Evolutionary conservation across 1,140 invertebrate species (phyloP).

Genomic region (Pristionchus pacificus): DNA sequence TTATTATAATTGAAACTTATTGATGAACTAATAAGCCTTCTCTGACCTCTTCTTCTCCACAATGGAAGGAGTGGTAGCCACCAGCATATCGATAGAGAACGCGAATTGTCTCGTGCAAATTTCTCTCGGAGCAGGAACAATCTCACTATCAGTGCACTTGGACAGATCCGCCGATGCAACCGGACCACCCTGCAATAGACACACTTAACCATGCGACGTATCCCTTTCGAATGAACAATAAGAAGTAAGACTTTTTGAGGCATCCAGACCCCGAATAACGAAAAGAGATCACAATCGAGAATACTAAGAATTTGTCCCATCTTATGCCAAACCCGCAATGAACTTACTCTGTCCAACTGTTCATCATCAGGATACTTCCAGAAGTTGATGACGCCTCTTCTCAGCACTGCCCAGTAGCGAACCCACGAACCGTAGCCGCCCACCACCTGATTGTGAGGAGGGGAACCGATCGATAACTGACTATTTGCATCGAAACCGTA

Average conservation of each 20-base stretch:
- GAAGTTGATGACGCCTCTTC: slow-evolving; percentile 22
- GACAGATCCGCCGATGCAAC: background rate
- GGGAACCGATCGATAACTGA: no score
- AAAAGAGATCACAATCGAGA: no score
- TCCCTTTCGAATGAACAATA: no score
- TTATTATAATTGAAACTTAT: no score
- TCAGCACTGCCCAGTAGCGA: slow-evolving; percentile 28
- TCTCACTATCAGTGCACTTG: background rate
- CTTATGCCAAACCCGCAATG: background rate
- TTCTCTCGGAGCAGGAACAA: background rate
- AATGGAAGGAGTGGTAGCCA: background rate
- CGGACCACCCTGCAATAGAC: no score
- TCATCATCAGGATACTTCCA: slow-evolving; percentile 34
- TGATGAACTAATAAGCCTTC: background rate
- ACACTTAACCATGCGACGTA: no score
- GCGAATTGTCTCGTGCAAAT: background rate
- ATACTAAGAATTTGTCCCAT: no score
- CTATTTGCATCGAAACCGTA: slow-evolving; percentile 15
- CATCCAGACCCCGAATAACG: no score
- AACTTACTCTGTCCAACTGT: slow-evolving; percentile 5
- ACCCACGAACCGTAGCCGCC: slow-evolving; percentile 19
- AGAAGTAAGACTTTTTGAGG: background rate
- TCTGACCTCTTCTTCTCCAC: background rate
- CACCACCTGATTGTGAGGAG: no score
- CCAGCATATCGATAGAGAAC: background rate